Evolutionary conservation across 2,797 vertebrate species (phyloP).

Genomic region (Thripadectes ignobilis): DNA sequence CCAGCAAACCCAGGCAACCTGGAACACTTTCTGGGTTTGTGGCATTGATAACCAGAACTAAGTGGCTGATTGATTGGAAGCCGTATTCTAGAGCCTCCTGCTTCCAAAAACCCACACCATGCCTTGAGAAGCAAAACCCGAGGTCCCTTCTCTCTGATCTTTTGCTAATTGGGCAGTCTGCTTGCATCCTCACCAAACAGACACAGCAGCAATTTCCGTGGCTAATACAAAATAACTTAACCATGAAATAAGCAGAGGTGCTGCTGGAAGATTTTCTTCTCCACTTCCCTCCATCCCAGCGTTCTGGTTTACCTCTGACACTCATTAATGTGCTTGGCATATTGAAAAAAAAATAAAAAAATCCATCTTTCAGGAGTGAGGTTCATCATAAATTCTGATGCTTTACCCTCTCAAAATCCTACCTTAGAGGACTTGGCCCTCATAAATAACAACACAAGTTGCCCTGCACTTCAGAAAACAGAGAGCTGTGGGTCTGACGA

Average conservation of each 20-base stretch:
- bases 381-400: not conserved
- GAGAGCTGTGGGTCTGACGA: fast-evolving
- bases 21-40: not conserved
- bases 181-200: constrained; percentile 15
- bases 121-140: not conserved
- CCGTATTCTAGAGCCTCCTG: not conserved
- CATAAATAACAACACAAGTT: not conserved
- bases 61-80: not conserved
- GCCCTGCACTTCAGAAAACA: not conserved
- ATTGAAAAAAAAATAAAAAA: not conserved
- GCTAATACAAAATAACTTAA: constrained; percentile 57
- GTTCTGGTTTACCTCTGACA: constrained; percentile 20
- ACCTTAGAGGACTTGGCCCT: not conserved
- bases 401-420: not conserved
- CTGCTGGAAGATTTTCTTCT: constrained; percentile 31
- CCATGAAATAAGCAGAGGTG: constrained; percentile 62
- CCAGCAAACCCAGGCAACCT: not conserved
- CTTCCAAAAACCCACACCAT: not conserved
- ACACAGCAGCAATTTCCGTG: constrained; percentile 31
- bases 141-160: not conserved
- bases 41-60: not conserved
- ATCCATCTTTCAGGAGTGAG: not conserved
- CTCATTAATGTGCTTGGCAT: not conserved
- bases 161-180: constrained; percentile 50
- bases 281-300: not conserved